Base-by-base conservation (phyloP, 2,888 invertebrate species). In the Terebella lapidaria region DNA sequence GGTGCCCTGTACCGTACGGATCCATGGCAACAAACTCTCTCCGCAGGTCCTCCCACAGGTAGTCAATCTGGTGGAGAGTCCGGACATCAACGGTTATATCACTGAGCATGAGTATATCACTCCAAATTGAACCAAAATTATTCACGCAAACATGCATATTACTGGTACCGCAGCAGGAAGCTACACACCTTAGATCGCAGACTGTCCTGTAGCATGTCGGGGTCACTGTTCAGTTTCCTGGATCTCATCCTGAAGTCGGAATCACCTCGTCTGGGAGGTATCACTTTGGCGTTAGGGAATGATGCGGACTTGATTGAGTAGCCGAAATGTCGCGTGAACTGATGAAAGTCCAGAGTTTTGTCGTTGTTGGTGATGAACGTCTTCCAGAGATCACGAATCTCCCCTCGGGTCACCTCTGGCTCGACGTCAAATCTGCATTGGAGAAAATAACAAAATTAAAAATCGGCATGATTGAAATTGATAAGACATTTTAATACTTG, bases 281-380 rank as follows among this genome's bases (percentile, higher is more conserved):
- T 27, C 28, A 73, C 63, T 66, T 80, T 80, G 61, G 80, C 76
- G 66, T 79, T 80, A n/a, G 79, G 77, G 71, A 74, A 80, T 15
- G 76, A 69, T 15, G 79, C 78, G 2, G 79, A 76, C 46, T 68
- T 69, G 59, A 71, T 67, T 25, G 77, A 74, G 68, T 76, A 79
- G 20, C 79, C 78, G 68, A 80, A 80, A 64, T 79, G 77, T 27
- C 80, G 72, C 25, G 76, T 70, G 71, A 80, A 80, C 68, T 80
- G 73, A 42, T 68, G 67, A 61, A 72, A 80, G 56, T 80, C 78
- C 27, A 80, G 66, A 0, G 76, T 76, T 59, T 74, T 73, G 66
- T 78, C 75, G 20, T 72, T 68, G 69, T 80, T 79, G 26, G 77
- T 74, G 64, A 79, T 79, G 65, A 79, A 79, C 1, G 77, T 78